Evolutionary conservation across 2,888 invertebrate genomes (phyloP), one percentile per base, ranked within the genome.

Genomic region (Nebria brevicollis): DNA sequence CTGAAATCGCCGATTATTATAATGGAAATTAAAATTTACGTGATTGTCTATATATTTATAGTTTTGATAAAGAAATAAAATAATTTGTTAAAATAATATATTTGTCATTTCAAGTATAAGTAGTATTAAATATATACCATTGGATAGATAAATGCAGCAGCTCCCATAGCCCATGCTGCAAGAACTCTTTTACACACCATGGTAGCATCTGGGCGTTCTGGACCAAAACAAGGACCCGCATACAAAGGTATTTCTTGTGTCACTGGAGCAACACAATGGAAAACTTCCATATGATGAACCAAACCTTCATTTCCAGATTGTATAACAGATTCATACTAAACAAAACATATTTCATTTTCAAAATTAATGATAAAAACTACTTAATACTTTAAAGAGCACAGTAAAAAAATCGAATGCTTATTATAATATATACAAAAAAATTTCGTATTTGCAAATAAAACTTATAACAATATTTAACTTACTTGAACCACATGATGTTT

Each of bases 161-260:
- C 99, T 0, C 99, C 99, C 98, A 99, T 99, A 0, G 99, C 99
- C 99, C 99, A 99, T 0, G 98, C 98, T 0, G 97, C 96, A 84
- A 98, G 91, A 0, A 98, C 98, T 89, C 95, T 91, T 84, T 94
- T 93, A 86, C 96, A 96, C 11, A 94, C 93, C 88, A 95, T 94
- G 0, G 97, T 94, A 83, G 92, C 91, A 77, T 91, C 89, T 0
- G 99, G 98, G 83, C 95, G 91, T 20, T 93, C 89, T 64, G 93
- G 87, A 74, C 93, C 91, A 84, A 95, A 94, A 87, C 99, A 99
- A 70, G 95, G 94, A 0, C 98, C 98, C 81, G 94, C 94, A 89
- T 96, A 98, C 34, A 93, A 87, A 0, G 96, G 96, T 66, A 98
- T 93, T 8, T 93, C 91, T 3, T 91, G 89, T 20, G 92, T 89